Percentiles rank a stretch among this genome's conserved stretches.
phyloP scores from a whole-genome alignment of 2,113 vertebrate species.

The Hippocampus comes region DNA sequence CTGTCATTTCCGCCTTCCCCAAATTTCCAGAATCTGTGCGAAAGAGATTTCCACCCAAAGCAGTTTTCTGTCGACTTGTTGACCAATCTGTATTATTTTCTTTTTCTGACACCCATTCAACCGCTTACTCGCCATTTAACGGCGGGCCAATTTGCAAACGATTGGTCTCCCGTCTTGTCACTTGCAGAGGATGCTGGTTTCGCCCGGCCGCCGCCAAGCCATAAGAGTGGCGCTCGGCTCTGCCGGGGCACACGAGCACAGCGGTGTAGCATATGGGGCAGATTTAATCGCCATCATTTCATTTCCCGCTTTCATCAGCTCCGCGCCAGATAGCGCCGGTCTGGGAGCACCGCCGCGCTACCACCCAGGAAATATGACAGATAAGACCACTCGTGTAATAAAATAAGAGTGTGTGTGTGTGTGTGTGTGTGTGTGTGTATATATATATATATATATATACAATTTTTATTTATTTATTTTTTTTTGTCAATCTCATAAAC shows the following conservation, averaged over 20 bases:
- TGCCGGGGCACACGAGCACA: slow-evolving; percentile 26
- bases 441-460: too few species aligned
- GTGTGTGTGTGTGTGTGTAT: too few species aligned
- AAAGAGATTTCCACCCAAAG: too few species aligned
- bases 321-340: slow-evolving; percentile 68
- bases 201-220: too few species aligned
- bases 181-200: neutral
- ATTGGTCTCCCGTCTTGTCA: too few species aligned
- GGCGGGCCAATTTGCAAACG: too few species aligned
- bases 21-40: too few species aligned
- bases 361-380: slow-evolving; percentile 67
- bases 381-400: slow-evolving; percentile 72
- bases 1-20: too few species aligned
- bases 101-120: too few species aligned
- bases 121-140: too few species aligned
- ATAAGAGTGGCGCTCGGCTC: neutral
- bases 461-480: neutral
- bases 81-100: too few species aligned
- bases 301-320: slow-evolving; percentile 71
- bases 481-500: slow-evolving; percentile 64
- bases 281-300: slow-evolving; percentile 72
- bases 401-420: slow-evolving; percentile 14
- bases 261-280: slow-evolving; percentile 67
- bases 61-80: too few species aligned
- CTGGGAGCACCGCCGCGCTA: slow-evolving; percentile 62